phyloP scores from a whole-genome alignment of 23 tunicate genomes.

The Trididemnum clinides region DNA sequence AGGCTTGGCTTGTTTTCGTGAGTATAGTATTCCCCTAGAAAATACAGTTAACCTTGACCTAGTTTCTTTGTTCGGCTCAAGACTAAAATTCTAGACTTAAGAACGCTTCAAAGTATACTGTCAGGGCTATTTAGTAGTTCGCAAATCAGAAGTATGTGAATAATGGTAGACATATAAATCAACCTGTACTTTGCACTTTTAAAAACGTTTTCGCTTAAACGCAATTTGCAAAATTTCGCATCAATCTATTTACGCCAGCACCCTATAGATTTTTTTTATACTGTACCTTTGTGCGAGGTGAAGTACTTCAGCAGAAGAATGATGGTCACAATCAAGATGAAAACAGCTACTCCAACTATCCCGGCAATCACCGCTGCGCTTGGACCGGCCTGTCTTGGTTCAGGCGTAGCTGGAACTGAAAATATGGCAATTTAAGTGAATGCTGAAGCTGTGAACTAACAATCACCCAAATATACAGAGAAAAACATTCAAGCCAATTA shows the following conservation, averaged over 20 bases:
- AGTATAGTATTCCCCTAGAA: constrained; percentile 79
- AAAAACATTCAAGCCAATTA: too few species aligned
- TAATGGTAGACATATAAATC: background rate
- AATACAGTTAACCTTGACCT: too few species aligned
- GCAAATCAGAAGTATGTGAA: background rate
- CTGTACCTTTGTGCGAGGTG: constrained; percentile 80
- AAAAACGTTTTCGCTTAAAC: background rate
- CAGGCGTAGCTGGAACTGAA: background rate
- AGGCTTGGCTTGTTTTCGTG: too few species aligned
- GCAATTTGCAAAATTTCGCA: too few species aligned
- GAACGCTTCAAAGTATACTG: too few species aligned
- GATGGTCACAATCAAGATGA: constrained; percentile 66
- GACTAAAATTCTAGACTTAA: too few species aligned
- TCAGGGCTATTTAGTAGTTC: too few species aligned
- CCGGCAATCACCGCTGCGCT: constrained; percentile 88
- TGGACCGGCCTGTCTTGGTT: constrained; percentile 29
- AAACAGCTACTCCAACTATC: constrained; percentile 80
- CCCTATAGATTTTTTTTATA: too few species aligned
- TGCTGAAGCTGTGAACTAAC: too few species aligned
- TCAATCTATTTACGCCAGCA: too few species aligned
- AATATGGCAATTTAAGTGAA: background rate
- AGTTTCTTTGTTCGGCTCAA: too few species aligned
- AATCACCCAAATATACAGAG: too few species aligned
- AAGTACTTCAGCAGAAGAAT: constrained; percentile 71
- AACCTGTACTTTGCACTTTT: background rate